Evolutionary conservation across 2,888 invertebrate genomes (phyloP).

Genomic region (Drosophila pseudotakahashii): DNA sequence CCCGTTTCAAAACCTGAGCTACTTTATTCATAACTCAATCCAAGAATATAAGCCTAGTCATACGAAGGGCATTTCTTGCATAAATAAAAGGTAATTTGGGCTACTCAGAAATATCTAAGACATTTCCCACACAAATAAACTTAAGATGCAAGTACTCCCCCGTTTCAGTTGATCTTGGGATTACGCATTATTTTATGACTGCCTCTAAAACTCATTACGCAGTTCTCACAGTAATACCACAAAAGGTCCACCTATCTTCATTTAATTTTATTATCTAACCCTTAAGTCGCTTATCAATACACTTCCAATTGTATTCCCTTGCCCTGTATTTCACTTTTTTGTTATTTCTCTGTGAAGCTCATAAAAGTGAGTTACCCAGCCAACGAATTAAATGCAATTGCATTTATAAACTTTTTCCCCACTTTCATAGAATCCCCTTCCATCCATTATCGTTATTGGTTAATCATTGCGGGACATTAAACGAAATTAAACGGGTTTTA

Average conservation of each 20-base stretch:
- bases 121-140: conserved; percentile 13
- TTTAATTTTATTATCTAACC: conserved; percentile 24
- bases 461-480: conserved; percentile 65
- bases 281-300: conserved; percentile 51
- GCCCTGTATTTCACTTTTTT: conserved; percentile 22
- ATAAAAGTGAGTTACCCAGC: conserved; percentile 49
- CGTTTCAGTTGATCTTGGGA: conserved; percentile 8
- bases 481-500: conserved; percentile 71
- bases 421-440: conserved; percentile 1
- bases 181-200: conserved; percentile 16
- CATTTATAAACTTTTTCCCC: conserved; percentile 19
- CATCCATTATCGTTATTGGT: conserved; percentile 67
- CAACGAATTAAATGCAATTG: conserved; percentile 41
- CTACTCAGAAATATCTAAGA: conserved; percentile 19
- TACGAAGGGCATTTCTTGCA: conserved; percentile 7
- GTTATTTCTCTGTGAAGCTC: conserved; percentile 41
- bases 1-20: neutral
- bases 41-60: neutral
- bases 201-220: conserved; percentile 20
- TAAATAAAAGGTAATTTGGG: conserved; percentile 2
- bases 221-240: conserved; percentile 34
- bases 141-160: neutral
- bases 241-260: conserved; percentile 17
- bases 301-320: conserved; percentile 61
- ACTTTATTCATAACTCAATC: conserved; percentile 16